These are phyloP conservation scores for Ptychoptera contaminata DNA, from an alignment of 2,888 invertebrate genomes.

Conservation along the genomic window DNA sequence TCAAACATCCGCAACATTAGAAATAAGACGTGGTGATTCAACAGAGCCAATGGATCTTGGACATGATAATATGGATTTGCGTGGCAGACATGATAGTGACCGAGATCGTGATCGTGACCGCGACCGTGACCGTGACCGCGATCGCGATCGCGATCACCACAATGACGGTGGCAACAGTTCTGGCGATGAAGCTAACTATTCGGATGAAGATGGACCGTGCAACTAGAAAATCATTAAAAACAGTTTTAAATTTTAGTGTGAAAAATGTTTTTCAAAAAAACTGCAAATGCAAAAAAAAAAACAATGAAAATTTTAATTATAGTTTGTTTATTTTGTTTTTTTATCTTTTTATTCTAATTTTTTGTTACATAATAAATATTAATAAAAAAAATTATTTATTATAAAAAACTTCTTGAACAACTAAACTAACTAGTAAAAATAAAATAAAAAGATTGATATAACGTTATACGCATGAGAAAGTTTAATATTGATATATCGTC, in stretches of 20 bases:
- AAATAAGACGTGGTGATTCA: constrained; percentile 24
- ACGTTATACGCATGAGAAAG: background rate
- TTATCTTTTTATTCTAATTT: too few species aligned
- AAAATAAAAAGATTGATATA: background rate
- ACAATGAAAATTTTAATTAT: too few species aligned
- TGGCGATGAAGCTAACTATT: constrained; percentile 26
- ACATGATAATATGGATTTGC: constrained; percentile 3
- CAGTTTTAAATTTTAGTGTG: background rate
- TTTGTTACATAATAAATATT: constrained; percentile 6
- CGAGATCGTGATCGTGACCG: too few species aligned
- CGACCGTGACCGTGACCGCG: too few species aligned
- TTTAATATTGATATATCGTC: background rate
- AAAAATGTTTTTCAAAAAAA: too few species aligned
- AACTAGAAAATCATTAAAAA: background rate
- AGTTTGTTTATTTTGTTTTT: too few species aligned
- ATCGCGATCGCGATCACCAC: constrained; percentile 21
- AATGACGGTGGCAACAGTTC: constrained; percentile 24
- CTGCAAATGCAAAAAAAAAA: background rate
- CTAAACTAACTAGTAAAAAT: background rate
- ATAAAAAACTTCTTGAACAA: background rate
- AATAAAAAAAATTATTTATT: background rate
- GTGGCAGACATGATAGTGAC: background rate
- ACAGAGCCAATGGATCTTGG: constrained; percentile 31
- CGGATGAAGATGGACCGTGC: constrained; percentile 22
- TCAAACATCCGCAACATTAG: constrained; percentile 8